These are phyloP conservation scores for Amphipyra tragopoginis DNA, from an alignment of 2,888 invertebrate species.

Conservation along the genomic window DNA sequence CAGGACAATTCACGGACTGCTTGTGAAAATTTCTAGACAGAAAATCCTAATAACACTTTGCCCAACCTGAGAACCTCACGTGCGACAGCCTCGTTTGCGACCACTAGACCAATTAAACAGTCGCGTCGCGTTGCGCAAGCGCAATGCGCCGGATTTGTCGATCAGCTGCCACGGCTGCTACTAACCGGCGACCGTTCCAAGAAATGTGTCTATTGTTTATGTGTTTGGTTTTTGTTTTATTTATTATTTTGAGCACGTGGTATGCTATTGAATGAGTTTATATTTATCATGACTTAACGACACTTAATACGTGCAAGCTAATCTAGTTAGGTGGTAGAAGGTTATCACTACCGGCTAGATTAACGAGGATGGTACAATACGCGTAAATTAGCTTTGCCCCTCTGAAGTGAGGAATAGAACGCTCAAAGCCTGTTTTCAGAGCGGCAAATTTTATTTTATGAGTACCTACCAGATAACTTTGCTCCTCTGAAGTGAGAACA, in stretches of 20 bases:
- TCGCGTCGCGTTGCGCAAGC: conserved; percentile 12
- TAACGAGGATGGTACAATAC: too few species aligned
- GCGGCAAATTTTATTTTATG: too few species aligned
- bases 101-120: conserved; percentile 12
- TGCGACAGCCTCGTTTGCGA: background rate
- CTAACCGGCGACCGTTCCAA: conserved; percentile 42
- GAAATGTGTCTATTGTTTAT: conserved; percentile 47
- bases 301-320: too few species aligned
- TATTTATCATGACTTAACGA: conserved; percentile 15
- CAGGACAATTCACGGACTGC: too few species aligned
- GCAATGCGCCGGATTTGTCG: conserved; percentile 58
- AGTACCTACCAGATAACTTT: too few species aligned
- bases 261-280: conserved; percentile 29
- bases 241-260: conserved; percentile 48
- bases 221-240: conserved; percentile 47
- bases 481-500: too few species aligned
- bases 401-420: too few species aligned
- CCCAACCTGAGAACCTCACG: background rate
- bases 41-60: background rate
- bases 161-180: conserved; percentile 66
- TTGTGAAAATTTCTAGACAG: too few species aligned
- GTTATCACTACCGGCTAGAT: too few species aligned
- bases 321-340: too few species aligned
- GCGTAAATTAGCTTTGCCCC: too few species aligned
- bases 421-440: too few species aligned